Base-by-base conservation (phyloP, 2,888 invertebrate species). In the Lithophane ornitopus region DNA sequence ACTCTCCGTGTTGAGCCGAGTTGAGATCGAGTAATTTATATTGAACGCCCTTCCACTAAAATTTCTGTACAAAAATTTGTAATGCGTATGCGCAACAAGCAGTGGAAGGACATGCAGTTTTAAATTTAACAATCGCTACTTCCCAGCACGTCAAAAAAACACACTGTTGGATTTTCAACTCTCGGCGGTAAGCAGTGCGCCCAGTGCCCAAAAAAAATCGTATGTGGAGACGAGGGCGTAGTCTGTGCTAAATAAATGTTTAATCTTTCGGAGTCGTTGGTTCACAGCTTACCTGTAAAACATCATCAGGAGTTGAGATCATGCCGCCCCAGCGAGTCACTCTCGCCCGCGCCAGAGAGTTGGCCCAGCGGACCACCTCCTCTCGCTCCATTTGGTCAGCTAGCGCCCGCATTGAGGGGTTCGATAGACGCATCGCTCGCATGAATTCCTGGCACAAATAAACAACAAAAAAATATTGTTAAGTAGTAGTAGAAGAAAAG, bases 311-410 rank as follows among this genome's bases (percentile, higher is more conserved):
- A 19, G 99, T 99, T 46, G 99, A 99, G 91, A 99, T 99, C 99
- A 99, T 99, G 74, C 99, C 99, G 73, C 99, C 99, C 99, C 99
- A 99, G 76, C 99, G 97, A 1, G 99, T 99, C 63, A 99, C 99
- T 78, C 99, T 96, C 28, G 99, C 99, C 65, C 98, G 96, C 0
- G 98, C 97, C 66, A 99, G 95, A 0, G 98, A 98, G 87, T 97
- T 98, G 65, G 98, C 98, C 99, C 99, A 99, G 90, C 98, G 97
- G 58, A 98, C 97, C 76, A 99, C 98, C 94, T 99, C 99, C 91
- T 99, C 99, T 73, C 98, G 97, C 93, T 99, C 99, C 98, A 99
- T 99, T 91, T 99, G 98, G 92, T 99, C 99, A 6, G 99, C 98
- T 71, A 99, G 98, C 41, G 98, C 98, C 70, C 99, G 97, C 98